Evolutionary conservation across 2,797 vertebrate species (phyloP).

Genomic region (Calcarius lapponicus): DNA sequence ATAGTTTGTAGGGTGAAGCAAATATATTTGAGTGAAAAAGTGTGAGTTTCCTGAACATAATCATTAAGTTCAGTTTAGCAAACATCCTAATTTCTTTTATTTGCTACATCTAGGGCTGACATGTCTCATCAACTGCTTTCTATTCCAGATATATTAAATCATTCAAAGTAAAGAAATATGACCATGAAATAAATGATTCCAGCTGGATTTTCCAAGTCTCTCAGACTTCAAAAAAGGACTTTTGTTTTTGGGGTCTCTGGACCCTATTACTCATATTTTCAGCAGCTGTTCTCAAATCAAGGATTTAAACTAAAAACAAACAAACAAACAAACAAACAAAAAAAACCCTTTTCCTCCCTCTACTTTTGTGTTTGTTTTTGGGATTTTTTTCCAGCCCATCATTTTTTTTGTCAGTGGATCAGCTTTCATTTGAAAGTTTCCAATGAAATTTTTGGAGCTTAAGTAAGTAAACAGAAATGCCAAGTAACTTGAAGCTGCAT

Average conservation of each 20-base stretch:
- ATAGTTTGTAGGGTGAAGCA: not conserved
- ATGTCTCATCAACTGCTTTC: not conserved
- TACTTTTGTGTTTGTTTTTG: not conserved
- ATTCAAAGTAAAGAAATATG: not conserved
- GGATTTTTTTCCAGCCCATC: rapidly evolving
- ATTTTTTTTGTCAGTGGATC: not conserved
- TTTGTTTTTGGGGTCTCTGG: not conserved
- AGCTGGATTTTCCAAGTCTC: not conserved
- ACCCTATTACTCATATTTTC: not conserved
- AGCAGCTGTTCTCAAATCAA: not conserved
- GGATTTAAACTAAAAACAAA: not conserved
- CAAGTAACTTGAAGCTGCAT: not conserved
- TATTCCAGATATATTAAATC: not conserved
- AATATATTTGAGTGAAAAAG: not conserved
- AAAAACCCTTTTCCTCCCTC: not conserved
- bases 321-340: too few species aligned
- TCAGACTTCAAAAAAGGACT: not conserved
- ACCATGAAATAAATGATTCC: not conserved
- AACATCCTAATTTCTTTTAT: not conserved
- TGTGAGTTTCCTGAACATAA: not conserved
- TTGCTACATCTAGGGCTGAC: not conserved
- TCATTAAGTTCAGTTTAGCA: not conserved
- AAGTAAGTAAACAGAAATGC: not conserved
- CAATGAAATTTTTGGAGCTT: not conserved
- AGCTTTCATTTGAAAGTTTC: not conserved